A percentile compares a stretch with the other conserved stretches of the same genome.
These are phyloP conservation scores for Scaptomyza pallida DNA, from an alignment of 1,140 invertebrate genomes.

Conservation along the genomic window DNA sequence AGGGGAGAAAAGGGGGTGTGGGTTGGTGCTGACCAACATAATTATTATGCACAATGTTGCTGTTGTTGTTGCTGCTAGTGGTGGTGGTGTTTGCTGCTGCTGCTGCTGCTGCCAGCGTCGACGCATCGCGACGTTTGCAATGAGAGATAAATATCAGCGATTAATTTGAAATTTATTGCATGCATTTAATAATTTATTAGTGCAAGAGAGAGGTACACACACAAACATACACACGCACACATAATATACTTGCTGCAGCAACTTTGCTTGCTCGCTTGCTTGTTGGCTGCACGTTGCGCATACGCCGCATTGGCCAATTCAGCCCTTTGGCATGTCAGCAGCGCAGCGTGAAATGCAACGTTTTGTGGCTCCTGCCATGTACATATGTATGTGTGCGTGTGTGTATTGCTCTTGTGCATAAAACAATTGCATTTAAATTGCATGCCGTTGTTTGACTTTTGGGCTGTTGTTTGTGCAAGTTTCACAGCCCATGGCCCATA, in stretches of 20 bases:
- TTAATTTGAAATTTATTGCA: conserved; percentile 82
- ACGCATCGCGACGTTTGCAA: conserved; percentile 32
- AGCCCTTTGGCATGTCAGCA: conserved; percentile 48
- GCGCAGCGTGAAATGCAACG: conserved; percentile 34
- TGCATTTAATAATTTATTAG: conserved; percentile 82
- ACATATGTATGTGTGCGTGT: conserved; percentile 1
- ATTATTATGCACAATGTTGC: conserved; percentile 55
- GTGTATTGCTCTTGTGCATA: conserved; percentile 33
- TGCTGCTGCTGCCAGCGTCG: conserved; percentile 8
- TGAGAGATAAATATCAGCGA: conserved; percentile 82
- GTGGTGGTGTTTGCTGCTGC: no score
- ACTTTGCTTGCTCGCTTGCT: conserved; percentile 44
- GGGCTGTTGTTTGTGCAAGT: conserved; percentile 48
- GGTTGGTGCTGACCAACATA: conserved; percentile 47
- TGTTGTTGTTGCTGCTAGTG: not conserved
- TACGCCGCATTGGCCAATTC: conserved; percentile 66
- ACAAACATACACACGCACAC: not conserved
- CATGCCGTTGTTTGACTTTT: conserved; percentile 76
- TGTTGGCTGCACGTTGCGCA: conserved; percentile 47
- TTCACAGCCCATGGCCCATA: conserved; percentile 57
- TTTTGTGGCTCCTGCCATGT: not conserved
- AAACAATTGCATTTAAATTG: conserved; percentile 81
- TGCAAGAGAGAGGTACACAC: conserved; percentile 44
- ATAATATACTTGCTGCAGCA: conserved; percentile 33
- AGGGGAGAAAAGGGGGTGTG: no score